Conservation (phyloP, 2,113 vertebrate species). For the Chaetorhynchus papuensis region DNA sequence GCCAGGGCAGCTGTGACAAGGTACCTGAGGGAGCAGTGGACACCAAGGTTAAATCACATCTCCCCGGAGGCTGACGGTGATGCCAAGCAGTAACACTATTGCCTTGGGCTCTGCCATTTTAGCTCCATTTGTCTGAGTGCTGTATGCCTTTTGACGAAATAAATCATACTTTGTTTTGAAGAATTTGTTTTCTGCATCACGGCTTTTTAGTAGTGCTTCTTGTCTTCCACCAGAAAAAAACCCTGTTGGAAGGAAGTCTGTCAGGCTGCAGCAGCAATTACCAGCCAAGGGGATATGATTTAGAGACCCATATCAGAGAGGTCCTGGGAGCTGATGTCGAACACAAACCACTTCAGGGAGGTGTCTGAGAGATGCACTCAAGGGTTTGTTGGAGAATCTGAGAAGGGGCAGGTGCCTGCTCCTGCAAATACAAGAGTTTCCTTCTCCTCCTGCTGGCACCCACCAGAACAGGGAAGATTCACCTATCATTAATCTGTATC, state of each 20-base stretch:
- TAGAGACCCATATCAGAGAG: neutral
- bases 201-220: neutral
- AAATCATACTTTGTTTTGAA: neutral
- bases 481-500: neutral
- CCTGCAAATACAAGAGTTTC: neutral
- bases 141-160: neutral
- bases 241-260: neutral
- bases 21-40: neutral
- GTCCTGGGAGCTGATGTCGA: neutral
- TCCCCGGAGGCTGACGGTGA: neutral
- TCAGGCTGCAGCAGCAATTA: neutral
- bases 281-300: neutral
- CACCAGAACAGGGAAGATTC: neutral
- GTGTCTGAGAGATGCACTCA: neutral
- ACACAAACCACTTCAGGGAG: neutral
- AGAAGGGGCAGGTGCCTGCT: neutral
- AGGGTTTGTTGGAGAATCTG: neutral
- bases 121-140: neutral
- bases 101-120: neutral
- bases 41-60: neutral
- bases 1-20: neutral
- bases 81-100: neutral
- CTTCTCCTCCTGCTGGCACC: neutral
- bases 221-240: neutral
- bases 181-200: constrained; percentile 3